phyloP scores from a whole-genome alignment of 2,888 invertebrate genomes.

The Caenorhabditis sp. region DNA sequence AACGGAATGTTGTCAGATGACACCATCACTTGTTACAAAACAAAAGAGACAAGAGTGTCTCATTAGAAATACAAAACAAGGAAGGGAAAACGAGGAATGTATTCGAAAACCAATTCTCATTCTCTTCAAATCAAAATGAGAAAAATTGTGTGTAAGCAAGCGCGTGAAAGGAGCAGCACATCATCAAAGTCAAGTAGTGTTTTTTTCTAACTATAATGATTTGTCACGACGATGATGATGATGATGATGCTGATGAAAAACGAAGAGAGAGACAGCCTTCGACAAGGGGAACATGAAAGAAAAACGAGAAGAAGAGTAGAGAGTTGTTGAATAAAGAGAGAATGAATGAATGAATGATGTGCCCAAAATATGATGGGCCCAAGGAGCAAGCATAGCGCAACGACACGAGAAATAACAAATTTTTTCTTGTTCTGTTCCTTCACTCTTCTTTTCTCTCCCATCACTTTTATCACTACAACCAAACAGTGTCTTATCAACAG shows the following conservation, averaged over 20 bases:
- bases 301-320: neutral
- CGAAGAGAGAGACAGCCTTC: no score
- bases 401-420: no score
- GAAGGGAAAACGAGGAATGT: neutral
- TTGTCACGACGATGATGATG: neutral
- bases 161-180: neutral
- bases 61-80: neutral
- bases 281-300: neutral
- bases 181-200: conserved; percentile 1
- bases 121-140: neutral
- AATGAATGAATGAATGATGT: neutral
- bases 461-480: no score
- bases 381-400: no score
- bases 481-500: neutral
- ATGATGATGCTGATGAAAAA: neutral
- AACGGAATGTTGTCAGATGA: neutral
- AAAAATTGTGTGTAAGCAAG: neutral
- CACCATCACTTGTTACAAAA: no score
- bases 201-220: neutral
- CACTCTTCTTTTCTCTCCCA: no score
- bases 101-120: neutral
- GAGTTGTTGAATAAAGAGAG: neutral
- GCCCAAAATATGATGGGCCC: neutral
- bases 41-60: neutral
- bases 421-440: no score